Conservation (phyloP, 2,888 invertebrate genomes). For the Stenotaenia linearis region DNA sequence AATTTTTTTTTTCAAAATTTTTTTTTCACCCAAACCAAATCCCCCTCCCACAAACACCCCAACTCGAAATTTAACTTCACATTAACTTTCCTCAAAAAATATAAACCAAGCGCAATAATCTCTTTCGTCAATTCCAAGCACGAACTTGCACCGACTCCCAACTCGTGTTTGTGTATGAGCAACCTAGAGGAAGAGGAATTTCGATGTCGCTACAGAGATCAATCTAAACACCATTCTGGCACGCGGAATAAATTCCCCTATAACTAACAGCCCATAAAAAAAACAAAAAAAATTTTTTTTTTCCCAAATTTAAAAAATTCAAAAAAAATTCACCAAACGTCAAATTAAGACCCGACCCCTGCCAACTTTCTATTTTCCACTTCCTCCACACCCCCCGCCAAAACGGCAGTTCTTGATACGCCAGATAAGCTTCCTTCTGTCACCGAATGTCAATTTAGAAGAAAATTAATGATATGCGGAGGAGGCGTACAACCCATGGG, state of each 20-base stretch:
- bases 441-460: neutral
- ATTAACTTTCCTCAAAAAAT: neutral
- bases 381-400: neutral
- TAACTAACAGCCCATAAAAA: neutral
- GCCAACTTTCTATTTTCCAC: neutral
- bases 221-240: neutral
- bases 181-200: constrained; percentile 10
- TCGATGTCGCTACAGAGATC: neutral
- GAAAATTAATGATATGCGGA: constrained; percentile 9
- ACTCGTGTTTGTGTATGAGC: neutral
- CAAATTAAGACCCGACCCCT: neutral
- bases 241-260: neutral
- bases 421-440: neutral
- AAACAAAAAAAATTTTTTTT: neutral
- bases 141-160: neutral
- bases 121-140: neutral
- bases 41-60: too few relatives aligned
- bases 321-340: too few relatives aligned
- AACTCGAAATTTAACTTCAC: too few relatives aligned
- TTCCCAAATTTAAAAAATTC: neutral
- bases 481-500: neutral
- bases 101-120: neutral
- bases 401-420: neutral
- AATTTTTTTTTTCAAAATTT: too few relatives aligned
- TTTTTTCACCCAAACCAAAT: too few relatives aligned